These are phyloP conservation scores for Tribolium freemani DNA, from an alignment of 2,888 invertebrate genomes.

Conservation along the genomic window DNA sequence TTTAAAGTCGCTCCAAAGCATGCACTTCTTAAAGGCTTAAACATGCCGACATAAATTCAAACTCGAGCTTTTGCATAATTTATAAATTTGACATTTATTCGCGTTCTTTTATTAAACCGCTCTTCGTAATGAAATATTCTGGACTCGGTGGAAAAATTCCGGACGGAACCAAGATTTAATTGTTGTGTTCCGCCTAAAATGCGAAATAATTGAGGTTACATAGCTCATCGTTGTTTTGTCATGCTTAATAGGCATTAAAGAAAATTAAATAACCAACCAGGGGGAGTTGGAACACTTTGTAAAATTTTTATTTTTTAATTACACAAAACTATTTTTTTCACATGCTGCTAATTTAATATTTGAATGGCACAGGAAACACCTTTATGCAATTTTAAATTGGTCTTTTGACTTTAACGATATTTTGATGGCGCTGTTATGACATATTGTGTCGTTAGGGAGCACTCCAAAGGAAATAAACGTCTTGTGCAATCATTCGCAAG, in stretches of 20 bases:
- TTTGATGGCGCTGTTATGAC: slow-evolving; percentile 14
- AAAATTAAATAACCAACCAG: background rate
- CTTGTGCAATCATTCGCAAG: background rate
- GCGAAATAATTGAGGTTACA: background rate
- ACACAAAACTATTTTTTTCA: background rate
- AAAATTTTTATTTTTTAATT: too few relatives aligned
- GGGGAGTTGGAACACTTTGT: too few relatives aligned
- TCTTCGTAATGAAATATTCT: slow-evolving; percentile 17
- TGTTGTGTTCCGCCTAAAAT: slow-evolving; percentile 2
- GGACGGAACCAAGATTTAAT: slow-evolving; percentile 9
- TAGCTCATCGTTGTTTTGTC: background rate
- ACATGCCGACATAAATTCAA: slow-evolving; percentile 18
- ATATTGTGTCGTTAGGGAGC: slow-evolving; percentile 6
- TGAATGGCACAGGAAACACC: background rate
- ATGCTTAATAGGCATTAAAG: background rate
- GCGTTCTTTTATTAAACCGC: slow-evolving; percentile 11
- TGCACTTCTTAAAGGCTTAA: slow-evolving; percentile 27
- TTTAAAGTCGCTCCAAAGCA: background rate
- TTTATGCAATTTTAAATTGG: slow-evolving; percentile 9
- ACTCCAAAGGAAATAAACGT: background rate
- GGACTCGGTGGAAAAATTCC: slow-evolving; percentile 1
- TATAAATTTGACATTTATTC: slow-evolving; percentile 28
- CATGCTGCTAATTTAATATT: background rate
- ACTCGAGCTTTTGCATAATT: slow-evolving; percentile 11
- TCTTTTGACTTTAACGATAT: slow-evolving; percentile 6